phyloP scores from a whole-genome alignment of 2,113 vertebrate genomes.

The Pelodiscus sinensis region DNA sequence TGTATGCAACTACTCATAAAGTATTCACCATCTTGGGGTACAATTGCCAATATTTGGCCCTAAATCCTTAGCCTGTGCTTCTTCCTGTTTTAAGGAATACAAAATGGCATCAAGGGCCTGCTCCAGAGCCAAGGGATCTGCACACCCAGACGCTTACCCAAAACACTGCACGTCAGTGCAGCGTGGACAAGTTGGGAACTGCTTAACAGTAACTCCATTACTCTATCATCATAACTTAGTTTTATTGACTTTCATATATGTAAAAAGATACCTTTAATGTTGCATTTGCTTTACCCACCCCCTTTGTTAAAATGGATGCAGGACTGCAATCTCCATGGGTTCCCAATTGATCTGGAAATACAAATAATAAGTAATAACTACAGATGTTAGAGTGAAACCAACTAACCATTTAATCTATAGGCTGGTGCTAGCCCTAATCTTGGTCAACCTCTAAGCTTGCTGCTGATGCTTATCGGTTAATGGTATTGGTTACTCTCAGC shows the following conservation, averaged over 20 bases:
- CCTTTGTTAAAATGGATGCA: neutral
- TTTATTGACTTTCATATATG: neutral
- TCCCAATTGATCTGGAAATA: neutral
- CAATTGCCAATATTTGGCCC: neutral
- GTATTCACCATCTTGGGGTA: neutral
- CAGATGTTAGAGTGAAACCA: no score
- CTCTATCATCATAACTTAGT: neutral
- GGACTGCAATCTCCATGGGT: neutral
- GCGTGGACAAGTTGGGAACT: neutral
- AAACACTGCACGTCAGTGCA: neutral
- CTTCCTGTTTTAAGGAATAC: neutral
- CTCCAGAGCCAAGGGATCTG: neutral
- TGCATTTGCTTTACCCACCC: neutral
- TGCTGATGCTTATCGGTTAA: no score
- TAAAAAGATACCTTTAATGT: neutral
- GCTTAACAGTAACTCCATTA: neutral
- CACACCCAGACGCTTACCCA: neutral
- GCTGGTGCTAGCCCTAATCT: no score
- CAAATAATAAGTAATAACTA: neutral
- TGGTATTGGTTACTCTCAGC: no score
- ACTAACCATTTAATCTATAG: no score
- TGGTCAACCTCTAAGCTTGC: no score
- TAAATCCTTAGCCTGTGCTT: neutral
- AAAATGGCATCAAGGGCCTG: neutral
- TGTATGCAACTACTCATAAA: neutral